A percentile compares a stretch with the other conserved stretches of the same genome.
Evolutionary conservation across 2,113 vertebrate genomes (phyloP).

Genomic region (Pimephales promelas): DNA sequence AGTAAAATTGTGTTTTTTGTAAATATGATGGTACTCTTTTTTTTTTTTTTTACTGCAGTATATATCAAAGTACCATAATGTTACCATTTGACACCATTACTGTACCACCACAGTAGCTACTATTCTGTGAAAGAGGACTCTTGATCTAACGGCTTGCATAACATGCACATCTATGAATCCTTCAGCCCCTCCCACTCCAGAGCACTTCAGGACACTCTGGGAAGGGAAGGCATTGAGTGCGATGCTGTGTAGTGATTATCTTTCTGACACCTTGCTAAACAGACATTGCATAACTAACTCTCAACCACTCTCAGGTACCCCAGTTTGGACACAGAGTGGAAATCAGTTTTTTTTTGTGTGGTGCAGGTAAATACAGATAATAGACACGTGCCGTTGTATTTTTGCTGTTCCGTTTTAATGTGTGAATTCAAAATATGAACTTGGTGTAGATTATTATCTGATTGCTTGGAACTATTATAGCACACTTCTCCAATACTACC

Average conservation of each 20-base stretch:
- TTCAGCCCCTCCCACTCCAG: background rate
- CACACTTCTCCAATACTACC: background rate
- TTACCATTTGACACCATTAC: background rate
- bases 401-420: background rate
- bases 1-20: background rate
- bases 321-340: background rate
- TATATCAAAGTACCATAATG: background rate
- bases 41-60: background rate
- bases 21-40: background rate
- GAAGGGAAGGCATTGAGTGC: conserved; percentile 19
- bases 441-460: background rate
- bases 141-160: conserved; percentile 14
- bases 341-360: background rate
- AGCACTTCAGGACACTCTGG: conserved; percentile 26
- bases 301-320: background rate
- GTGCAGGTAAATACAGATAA: background rate
- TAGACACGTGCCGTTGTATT: background rate
- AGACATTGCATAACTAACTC: conserved; percentile 26
- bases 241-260: conserved; percentile 7
- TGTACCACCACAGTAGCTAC: background rate
- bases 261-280: conserved; percentile 30
- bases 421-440: background rate
- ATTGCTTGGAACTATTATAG: background rate
- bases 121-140: conserved; percentile 5
- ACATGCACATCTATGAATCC: background rate